Conservation (phyloP, 2,888 invertebrate genomes). For the Trypoxylon attenuatum region DNA sequence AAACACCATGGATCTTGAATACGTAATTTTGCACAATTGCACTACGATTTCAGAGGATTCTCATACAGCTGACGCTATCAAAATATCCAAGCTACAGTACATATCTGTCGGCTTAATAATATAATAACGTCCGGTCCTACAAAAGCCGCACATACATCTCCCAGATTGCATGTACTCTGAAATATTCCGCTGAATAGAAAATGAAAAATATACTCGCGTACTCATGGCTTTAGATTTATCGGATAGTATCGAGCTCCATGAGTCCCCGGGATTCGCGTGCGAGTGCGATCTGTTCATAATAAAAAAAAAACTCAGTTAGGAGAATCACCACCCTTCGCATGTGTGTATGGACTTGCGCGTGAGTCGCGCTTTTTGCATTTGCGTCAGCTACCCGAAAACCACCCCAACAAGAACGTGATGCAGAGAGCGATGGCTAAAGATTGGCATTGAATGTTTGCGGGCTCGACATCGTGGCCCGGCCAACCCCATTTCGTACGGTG, state of each 20-base stretch:
- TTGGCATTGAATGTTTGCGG: conserved; percentile 44
- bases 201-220: too few species aligned
- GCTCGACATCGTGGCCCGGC: conserved; percentile 34
- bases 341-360: not conserved
- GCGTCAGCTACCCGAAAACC: conserved; percentile 11
- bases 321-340: conserved; percentile 2
- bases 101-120: too few species aligned
- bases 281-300: conserved; percentile 44
- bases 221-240: not conserved
- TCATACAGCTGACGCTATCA: too few species aligned
- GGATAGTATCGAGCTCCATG: conserved; percentile 8
- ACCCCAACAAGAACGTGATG: conserved; percentile 3
- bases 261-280: conserved; percentile 17
- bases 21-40: too few species aligned
- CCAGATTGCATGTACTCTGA: too few species aligned
- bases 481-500: conserved; percentile 51
- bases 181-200: too few species aligned
- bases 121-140: too few species aligned
- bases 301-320: conserved; percentile 32
- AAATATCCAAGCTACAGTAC: too few species aligned
- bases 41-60: too few species aligned
- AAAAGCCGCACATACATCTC: too few species aligned
- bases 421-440: conserved; percentile 33
- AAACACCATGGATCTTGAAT: too few species aligned
- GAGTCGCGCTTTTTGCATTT: conserved; percentile 11